These are phyloP conservation scores for Rhynchonema sp. DNA, from an alignment of 2,888 invertebrate genomes.

Conservation along the genomic window DNA sequence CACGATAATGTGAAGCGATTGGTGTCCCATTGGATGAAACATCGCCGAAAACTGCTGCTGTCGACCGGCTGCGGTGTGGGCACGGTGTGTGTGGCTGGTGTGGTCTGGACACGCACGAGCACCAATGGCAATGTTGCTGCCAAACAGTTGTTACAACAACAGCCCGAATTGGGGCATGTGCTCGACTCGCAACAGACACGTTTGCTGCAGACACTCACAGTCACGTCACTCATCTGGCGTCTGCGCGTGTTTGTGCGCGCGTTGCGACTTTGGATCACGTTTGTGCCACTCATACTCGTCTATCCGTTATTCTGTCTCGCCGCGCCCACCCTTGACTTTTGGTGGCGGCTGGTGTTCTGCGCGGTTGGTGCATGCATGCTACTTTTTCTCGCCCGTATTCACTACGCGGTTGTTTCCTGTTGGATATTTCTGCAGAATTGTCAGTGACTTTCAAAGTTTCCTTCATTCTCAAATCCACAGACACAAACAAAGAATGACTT, in stretches of 20 bases:
- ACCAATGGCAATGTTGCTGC: neutral
- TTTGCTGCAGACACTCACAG: neutral
- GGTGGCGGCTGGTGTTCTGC: slow-evolving; percentile 16
- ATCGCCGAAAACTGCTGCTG: neutral
- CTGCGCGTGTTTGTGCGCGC: slow-evolving; percentile 10
- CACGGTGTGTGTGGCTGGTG: no score
- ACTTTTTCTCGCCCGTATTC: no score
- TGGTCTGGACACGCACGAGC: no score
- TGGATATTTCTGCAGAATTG: no score
- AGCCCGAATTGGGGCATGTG: no score
- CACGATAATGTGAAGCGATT: no score
- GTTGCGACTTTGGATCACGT: slow-evolving; percentile 11
- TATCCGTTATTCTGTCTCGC: slow-evolving; percentile 16
- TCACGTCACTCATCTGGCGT: neutral
- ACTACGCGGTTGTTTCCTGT: no score
- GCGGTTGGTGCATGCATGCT: no score
- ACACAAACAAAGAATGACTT: no score
- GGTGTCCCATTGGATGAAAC: neutral
- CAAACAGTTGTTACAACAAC: neutral
- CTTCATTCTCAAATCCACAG: no score
- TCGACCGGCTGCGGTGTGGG: no score
- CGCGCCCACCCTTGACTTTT: slow-evolving; percentile 8
- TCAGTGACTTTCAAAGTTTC: no score
- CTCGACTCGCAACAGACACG: neutral
- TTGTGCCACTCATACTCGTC: slow-evolving; percentile 15